Conservation (phyloP, 1,140 invertebrate genomes). For the Ips typographus region DNA sequence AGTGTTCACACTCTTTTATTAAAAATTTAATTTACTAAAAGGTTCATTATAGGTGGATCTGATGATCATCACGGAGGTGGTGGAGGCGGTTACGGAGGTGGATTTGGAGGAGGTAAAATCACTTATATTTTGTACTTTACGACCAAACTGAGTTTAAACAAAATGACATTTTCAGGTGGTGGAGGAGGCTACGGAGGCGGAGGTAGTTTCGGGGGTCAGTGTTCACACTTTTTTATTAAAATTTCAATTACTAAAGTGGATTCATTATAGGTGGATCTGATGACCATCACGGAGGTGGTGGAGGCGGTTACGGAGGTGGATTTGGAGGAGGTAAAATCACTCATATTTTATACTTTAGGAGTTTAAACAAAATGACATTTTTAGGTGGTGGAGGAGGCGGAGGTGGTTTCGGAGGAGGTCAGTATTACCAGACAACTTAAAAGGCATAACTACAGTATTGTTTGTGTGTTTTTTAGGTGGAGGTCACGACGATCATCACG, state of each 20-base stretch:
- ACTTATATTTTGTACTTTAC: not conserved
- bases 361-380: not conserved
- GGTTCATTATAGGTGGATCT: constrained; percentile 1
- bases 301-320: constrained; percentile 29
- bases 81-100: constrained; percentile 32
- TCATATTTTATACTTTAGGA: not conserved
- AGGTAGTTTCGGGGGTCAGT: constrained; percentile 4
- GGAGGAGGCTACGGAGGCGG: constrained; percentile 33
- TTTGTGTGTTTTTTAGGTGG: constrained; percentile 1
- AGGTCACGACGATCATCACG: not conserved
- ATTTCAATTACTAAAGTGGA: too few species aligned
- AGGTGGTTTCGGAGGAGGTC: constrained; percentile 19
- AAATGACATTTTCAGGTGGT: constrained; percentile 15
- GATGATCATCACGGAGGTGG: constrained; percentile 3
- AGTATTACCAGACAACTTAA: not conserved
- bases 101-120: constrained; percentile 19
- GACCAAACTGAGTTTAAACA: not conserved
- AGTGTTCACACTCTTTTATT: not conserved
- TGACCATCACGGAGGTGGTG: constrained; percentile 2
- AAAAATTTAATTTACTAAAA: too few species aligned
- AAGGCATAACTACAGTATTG: too few species aligned
- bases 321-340: constrained; percentile 16
- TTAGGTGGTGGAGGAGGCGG: constrained; percentile 36
- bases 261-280: constrained; percentile 4
- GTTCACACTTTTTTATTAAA: too few species aligned